Evolutionary conservation across 2,888 invertebrate genomes (phyloP).

Genomic region (Heteromurus nitidus): DNA sequence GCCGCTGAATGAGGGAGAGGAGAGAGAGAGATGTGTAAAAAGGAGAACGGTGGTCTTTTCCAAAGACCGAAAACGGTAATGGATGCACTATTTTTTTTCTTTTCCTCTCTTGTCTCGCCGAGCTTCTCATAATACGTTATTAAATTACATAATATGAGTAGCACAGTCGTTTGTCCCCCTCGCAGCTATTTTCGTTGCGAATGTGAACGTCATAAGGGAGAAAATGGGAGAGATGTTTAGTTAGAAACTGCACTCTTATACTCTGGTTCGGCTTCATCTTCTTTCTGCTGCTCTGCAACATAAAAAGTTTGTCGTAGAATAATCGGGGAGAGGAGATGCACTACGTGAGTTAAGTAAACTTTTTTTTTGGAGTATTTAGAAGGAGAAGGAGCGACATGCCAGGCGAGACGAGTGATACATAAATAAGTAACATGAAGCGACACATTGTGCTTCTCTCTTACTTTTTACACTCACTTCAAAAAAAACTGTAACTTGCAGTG

Average conservation of each 20-base stretch:
- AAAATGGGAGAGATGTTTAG: not conserved
- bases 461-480: not conserved
- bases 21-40: not conserved
- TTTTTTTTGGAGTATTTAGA: no score
- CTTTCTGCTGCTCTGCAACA: no score
- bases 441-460: not conserved
- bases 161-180: slow-evolving; percentile 47
- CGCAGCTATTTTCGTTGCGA: slow-evolving; percentile 50
- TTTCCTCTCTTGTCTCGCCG: slow-evolving; percentile 21
- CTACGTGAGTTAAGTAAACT: no score
- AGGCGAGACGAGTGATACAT: slow-evolving; percentile 44
- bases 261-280: no score
- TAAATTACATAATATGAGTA: slow-evolving; percentile 62
- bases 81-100: slow-evolving; percentile 16
- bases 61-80: slow-evolving; percentile 15
- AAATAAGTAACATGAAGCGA: slow-evolving; percentile 36
- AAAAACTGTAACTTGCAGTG: not conserved
- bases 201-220: slow-evolving; percentile 37
- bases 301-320: no score
- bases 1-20: not conserved
- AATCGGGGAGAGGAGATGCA: not conserved
- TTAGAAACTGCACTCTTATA: not conserved
- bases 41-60: no score
- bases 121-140: slow-evolving; percentile 60
- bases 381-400: not conserved